Percentiles rank a stretch among this genome's conserved stretches.
phyloP scores from a whole-genome alignment of 2,797 vertebrate species.

The Tympanoctomys barrerae region DNA sequence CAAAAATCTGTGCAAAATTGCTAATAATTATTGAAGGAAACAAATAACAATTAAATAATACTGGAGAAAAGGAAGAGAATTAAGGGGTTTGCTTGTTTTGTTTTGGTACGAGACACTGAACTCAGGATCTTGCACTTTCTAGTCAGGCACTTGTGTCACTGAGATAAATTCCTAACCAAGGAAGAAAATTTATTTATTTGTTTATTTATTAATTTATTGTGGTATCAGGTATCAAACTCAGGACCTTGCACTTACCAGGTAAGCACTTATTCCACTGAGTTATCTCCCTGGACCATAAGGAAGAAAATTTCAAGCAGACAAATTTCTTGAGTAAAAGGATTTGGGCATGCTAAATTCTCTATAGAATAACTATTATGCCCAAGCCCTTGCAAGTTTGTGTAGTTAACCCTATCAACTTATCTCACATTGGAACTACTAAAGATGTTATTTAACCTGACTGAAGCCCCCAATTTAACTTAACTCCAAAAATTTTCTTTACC shows the following conservation, averaged over 20 bases:
- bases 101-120: too few relatives aligned
- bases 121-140: too few relatives aligned
- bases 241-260: too few relatives aligned
- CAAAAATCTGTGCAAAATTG: neutral
- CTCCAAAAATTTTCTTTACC: neutral
- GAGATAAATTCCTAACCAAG: too few relatives aligned
- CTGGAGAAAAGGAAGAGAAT: neutral
- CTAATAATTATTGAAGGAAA: conserved; percentile 2
- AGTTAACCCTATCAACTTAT: neutral
- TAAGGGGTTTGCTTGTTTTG: neutral
- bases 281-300: neutral
- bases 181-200: too few relatives aligned
- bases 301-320: conserved; percentile 13
- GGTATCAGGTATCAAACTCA: too few relatives aligned
- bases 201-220: too few relatives aligned
- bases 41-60: neutral
- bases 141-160: too few relatives aligned
- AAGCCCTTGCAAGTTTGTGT: neutral
- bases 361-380: neutral
- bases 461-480: neutral
- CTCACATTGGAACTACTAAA: neutral
- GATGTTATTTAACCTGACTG: neutral
- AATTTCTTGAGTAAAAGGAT: neutral
- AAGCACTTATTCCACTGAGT: too few relatives aligned
- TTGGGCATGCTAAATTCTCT: neutral